These are phyloP conservation scores for Porites evermanni DNA, from an alignment of 92 coral and sea anemone genomes.

Conservation along the genomic window DNA sequence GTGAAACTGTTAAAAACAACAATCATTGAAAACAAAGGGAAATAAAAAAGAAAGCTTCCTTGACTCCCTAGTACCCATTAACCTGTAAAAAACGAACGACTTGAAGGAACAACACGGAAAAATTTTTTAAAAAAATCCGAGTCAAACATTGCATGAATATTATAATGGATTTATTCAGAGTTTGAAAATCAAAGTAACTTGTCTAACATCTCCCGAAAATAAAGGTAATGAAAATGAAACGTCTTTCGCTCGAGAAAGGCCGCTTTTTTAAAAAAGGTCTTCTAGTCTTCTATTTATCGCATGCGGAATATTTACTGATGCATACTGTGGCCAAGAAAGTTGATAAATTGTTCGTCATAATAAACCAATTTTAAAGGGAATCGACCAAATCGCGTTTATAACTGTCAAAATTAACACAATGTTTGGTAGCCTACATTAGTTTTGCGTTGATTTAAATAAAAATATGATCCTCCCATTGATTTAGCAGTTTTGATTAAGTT, in stretches of 20 bases:
- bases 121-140: background rate
- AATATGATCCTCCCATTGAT: slow-evolving; percentile 14
- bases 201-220: background rate
- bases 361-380: background rate
- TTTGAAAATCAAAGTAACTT: slow-evolving; percentile 21
- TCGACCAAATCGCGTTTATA: slow-evolving; percentile 3
- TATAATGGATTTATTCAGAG: background rate
- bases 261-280: background rate
- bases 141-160: slow-evolving; percentile 12
- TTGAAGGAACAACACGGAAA: background rate
- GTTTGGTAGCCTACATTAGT: background rate
- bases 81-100: background rate
- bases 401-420: slow-evolving; percentile 16
- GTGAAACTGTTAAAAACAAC: background rate
- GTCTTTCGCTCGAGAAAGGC: slow-evolving; percentile 5
- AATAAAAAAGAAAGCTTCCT: background rate
- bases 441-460: background rate
- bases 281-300: too few species aligned
- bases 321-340: background rate
- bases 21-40: background rate
- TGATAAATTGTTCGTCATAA: background rate
- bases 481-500: background rate
- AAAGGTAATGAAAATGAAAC: slow-evolving; percentile 12
- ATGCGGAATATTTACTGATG: background rate
- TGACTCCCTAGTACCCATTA: background rate